phyloP scores from a whole-genome alignment of 1,140 invertebrate species.

The Macrobrachium rosenbergii region DNA sequence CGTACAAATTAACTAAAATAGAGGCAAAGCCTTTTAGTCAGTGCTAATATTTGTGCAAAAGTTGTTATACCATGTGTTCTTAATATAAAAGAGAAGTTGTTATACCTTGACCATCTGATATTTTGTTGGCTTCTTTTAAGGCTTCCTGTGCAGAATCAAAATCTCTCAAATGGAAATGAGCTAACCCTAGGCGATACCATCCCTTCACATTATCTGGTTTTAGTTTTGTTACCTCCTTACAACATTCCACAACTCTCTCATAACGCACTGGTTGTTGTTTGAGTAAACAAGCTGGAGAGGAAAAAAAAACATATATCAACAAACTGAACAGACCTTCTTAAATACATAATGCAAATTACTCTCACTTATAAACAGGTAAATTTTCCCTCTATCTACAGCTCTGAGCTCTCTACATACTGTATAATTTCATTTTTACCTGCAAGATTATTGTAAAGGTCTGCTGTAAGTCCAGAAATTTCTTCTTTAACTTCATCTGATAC shows the following conservation, averaged over 20 bases:
- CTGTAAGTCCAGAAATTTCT: neutral
- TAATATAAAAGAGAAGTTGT: too few species aligned
- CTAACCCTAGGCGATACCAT: slow-evolving; percentile 55
- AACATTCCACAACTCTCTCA: slow-evolving; percentile 48
- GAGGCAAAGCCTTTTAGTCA: too few species aligned
- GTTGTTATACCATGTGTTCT: too few species aligned
- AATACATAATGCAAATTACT: neutral
- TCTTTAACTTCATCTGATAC: neutral
- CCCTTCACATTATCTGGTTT: slow-evolving; percentile 49
- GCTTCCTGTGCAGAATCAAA: slow-evolving; percentile 46
- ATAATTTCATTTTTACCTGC: neutral
- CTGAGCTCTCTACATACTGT: too few species aligned
- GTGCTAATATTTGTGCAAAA: too few species aligned
- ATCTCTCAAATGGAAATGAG: slow-evolving; percentile 31
- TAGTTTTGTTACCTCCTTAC: slow-evolving; percentile 43
- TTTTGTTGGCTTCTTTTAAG: slow-evolving; percentile 34
- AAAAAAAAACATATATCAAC: neutral
- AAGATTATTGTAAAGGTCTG: slow-evolving; percentile 2
- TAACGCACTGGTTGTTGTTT: slow-evolving; percentile 48
- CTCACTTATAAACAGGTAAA: neutral
- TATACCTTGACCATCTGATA: slow-evolving; percentile 41
- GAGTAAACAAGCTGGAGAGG: slow-evolving; percentile 44
- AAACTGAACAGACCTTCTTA: too few species aligned
- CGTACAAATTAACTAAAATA: too few species aligned
- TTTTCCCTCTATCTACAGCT: too few species aligned